A percentile compares a stretch with the other conserved stretches of the same genome.
These are phyloP conservation scores for Zygaena filipendulae DNA, from an alignment of 2,888 invertebrate genomes.

Conservation along the genomic window DNA sequence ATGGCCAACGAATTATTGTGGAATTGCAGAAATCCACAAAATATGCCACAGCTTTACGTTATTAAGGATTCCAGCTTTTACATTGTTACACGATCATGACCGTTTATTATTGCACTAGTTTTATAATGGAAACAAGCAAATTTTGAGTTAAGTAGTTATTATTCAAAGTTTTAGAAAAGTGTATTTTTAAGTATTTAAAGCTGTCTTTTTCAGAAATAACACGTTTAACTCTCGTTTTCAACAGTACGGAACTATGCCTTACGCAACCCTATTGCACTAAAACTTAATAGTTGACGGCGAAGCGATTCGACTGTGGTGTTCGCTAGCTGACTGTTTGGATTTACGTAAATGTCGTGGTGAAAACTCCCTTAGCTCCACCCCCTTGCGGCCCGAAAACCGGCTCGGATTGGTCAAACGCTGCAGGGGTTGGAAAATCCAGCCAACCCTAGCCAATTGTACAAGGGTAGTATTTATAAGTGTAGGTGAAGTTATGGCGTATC, in stretches of 20 bases:
- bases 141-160: too few species aligned
- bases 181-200: too few species aligned
- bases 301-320: conserved; percentile 22
- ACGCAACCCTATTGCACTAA: conserved; percentile 14
- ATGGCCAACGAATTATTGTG: conserved; percentile 19
- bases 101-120: too few species aligned
- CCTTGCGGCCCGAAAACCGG: conserved; percentile 27
- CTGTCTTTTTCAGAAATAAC: too few species aligned
- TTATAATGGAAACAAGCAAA: too few species aligned
- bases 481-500: conserved; percentile 61
- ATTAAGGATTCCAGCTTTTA: too few species aligned
- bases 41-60: too few species aligned
- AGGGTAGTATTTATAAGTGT: conserved; percentile 56
- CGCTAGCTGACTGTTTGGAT: conserved; percentile 43
- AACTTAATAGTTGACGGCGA: conserved; percentile 16
- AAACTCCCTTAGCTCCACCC: conserved; percentile 61
- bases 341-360: conserved; percentile 42
- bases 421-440: conserved; percentile 51
- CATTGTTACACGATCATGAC: too few species aligned
- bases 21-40: conserved; percentile 26
- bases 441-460: conserved; percentile 33
- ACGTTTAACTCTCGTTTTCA: too few species aligned
- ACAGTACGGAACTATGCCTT: too few species aligned
- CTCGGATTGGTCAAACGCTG: conserved; percentile 37
- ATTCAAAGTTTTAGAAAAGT: too few species aligned